These are phyloP conservation scores for Ctenochaetus hawaiiensis DNA, from an alignment of 2,797 vertebrate genomes.

Conservation along the genomic window DNA sequence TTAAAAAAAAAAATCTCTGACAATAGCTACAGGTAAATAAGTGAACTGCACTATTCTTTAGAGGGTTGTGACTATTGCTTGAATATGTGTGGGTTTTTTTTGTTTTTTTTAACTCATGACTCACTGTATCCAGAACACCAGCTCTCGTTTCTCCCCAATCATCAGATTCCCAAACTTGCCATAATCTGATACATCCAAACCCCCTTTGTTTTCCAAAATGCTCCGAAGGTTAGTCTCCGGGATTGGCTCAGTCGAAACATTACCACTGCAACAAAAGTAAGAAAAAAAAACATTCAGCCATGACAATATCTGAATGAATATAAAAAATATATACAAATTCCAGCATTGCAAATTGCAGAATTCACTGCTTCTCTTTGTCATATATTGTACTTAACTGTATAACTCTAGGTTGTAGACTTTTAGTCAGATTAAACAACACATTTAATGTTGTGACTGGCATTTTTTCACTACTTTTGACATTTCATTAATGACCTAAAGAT, in stretches of 20 bases:
- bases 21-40: neutral
- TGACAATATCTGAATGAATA: neutral
- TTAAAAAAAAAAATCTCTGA: neutral
- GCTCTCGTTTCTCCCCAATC: constrained; percentile 81
- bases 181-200: constrained; percentile 85
- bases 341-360: neutral
- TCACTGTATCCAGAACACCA: constrained; percentile 93
- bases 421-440: neutral
- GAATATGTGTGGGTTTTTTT: neutral
- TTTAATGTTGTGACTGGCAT: neutral
- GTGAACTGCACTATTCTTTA: neutral
- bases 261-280: constrained; percentile 48
- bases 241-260: neutral
- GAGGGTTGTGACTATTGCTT: neutral
- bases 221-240: constrained; percentile 57
- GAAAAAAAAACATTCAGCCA: neutral
- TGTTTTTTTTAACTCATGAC: constrained; percentile 57
- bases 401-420: neutral
- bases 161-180: constrained; percentile 89
- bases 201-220: constrained; percentile 89
- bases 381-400: neutral
- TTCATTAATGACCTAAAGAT: neutral
- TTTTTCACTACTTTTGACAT: neutral
- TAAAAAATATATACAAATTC: neutral
- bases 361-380: neutral